These are phyloP conservation scores for Ammospiza nelsoni DNA, from an alignment of 2,113 vertebrate genomes.

Conservation along the genomic window DNA sequence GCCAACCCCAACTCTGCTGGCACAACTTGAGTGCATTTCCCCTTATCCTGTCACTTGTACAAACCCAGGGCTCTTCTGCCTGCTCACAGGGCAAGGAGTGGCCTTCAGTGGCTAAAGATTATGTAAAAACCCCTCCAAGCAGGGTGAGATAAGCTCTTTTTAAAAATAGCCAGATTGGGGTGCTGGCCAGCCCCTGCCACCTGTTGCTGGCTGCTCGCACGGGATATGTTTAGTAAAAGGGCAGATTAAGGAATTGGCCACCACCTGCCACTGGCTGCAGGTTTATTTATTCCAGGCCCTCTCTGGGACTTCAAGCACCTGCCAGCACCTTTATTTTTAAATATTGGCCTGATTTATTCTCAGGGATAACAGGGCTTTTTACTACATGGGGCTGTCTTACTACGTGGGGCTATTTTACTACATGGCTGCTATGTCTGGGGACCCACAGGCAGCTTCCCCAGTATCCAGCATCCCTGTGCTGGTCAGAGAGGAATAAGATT, in stretches of 20 bases:
- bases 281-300: conserved; percentile 27
- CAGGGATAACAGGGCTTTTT: neutral
- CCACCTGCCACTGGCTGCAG: conserved; percentile 21
- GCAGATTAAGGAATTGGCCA: conserved; percentile 24
- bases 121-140: neutral
- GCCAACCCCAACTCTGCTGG: neutral
- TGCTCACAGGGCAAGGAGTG: rapidly evolving
- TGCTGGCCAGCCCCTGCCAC: conserved; percentile 33
- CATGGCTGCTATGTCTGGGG: neutral
- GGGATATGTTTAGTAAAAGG: neutral
- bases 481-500: neutral
- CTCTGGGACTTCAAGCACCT: conserved; percentile 11
- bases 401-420: neutral
- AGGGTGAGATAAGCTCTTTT: conserved; percentile 8
- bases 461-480: neutral
- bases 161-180: conserved; percentile 60
- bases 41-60: neutral
- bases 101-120: conserved; percentile 4
- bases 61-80: neutral
- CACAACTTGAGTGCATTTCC: rapidly evolving
- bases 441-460: neutral
- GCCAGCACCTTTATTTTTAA: conserved; percentile 61
- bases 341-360: conserved; percentile 42
- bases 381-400: neutral
- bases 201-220: conserved; percentile 3